Base-by-base conservation (phyloP, 2,797 vertebrate species). In the Lepilemur septentrionalis region DNA sequence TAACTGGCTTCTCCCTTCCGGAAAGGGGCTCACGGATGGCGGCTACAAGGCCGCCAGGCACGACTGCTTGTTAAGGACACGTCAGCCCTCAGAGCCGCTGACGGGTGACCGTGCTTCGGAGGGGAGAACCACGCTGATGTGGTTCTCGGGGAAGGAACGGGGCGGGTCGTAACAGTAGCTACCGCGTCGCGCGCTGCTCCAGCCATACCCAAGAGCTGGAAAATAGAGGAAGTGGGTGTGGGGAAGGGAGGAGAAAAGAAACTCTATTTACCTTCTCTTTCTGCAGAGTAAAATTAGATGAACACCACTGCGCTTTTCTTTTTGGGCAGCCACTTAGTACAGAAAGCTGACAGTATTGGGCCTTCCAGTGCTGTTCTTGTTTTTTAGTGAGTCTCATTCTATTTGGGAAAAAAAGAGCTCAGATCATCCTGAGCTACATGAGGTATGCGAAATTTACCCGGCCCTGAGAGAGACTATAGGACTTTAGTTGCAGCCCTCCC, bases 71-170 rank as follows among this genome's bases (percentile, higher is more conserved):
- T 1, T 52, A 80, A 63, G 59, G 89, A 97, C 97, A 97, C 97
- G 97, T 98, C 97, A 98, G 96, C 92, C 43, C 48, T 92, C 17
- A 7, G 48, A 50, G 48, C 76, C 8, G 95, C 88, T 25, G 92
- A 41, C 5, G 20, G 50, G 73, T 48, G 76, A 50, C 43, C 38
- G 55, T 10, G 43, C n/a, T 50, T 7, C 6, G 41, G n/a, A 38
- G 78, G 32, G 38, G 78, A 65, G 43, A 35, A 13, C 50, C 72
- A 22, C 46, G 11, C 43, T 25, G 35, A 4, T 46, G 46, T 6
- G 61, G 55, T 69, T 14, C 20, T 89, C 30, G 20, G 59, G 52
- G 72, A 43, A 65, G 50, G 59, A 43, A 30, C 32, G 6, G 73
- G 81, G 41, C 52, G n/a, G 89, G 89, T n/a, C 13, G 43, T 46